Evolutionary conservation across 2,797 vertebrate species (phyloP), one percentile per base, ranked within the genome.

Genomic region (Syndactyla subalaris): DNA sequence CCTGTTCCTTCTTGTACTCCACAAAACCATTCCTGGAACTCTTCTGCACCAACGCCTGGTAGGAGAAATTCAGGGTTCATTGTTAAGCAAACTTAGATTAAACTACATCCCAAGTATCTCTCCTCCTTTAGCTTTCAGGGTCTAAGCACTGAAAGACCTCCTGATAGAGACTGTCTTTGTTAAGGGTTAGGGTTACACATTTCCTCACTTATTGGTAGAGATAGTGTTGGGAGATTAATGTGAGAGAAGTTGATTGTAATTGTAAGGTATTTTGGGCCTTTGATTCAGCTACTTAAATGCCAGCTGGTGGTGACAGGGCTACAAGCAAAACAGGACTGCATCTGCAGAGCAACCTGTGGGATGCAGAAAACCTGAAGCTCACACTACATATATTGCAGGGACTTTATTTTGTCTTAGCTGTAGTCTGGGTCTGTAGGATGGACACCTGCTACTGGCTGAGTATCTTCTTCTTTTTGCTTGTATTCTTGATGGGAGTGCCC

Each of bases 241-340:
- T 23, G 12, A 48, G 27, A 39, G n/a, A 74, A 51, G 12, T 6
- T 61, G n/a, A 79, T 52, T 0, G 0, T 14, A 86, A 38, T 5
- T 66, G 6, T 49, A 74, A 65, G 17, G n/a, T 23, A 12, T 61
- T 84, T 76, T 27, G 6, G 12, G 14, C 36, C 16, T 81, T 68
- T 45, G 22, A 2, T 14, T 72, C 45, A 83, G 7, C 22, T 78
- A 10, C 11, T 46, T 43, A 24, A 63, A 30, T 19, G 6, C 12
- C 55, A 46, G 5, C 9, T 66, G 20, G 11, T 6, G 6, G 10
- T 71, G 52, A 27, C 13, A 71, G 39, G n/a, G 7, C 26, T 18
- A 26, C 29, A 14, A 52, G 38, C 13, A 58, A 34, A 78, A 41
- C 1, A 55, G 19, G 14, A 58, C 12, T 58, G 30, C 2, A 1